Evolutionary conservation across 2,797 vertebrate species (phyloP), one percentile per base, ranked within the genome.

Genomic region (Morus bassanus): DNA sequence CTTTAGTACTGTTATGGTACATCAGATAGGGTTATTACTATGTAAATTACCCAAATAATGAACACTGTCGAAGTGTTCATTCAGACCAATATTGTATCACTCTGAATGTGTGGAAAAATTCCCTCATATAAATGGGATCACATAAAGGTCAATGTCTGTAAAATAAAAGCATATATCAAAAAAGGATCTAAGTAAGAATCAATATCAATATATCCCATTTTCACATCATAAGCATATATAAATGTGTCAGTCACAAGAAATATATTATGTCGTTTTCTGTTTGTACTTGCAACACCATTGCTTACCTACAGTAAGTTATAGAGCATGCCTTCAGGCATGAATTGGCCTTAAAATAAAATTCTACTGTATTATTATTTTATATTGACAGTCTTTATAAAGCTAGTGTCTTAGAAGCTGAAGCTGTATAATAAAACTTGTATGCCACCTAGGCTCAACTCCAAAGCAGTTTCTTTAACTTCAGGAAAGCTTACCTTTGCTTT

Each of bases 31-130:
- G 27, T 85, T 95, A 97, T 97, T 97, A 94, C 65, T 89, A 97
- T 97, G 97, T 97, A 97, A 97, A 98, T 98, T 96, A 97, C 61
- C 78, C 91, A 97, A 95, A 97, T 96, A 97, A 95, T 95, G 93
- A 98, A 97, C 86, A 89, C 51, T 4, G 11, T 75, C 70, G 65
- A 97, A 96, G 69, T 95, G 81, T 97, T 98, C 91, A 96, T 97
- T 97, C 96, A 97, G 88, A 91, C 92, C 86, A 93, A 86, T 96
- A 93, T 81, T 91, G 61, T 94, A 87, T 93, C 45, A 77, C 50
- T 81, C 35, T 41, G 64, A 94, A 89, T 15, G 19, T 94, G 72
- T 81, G 76, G 81, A 96, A 93, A 96, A 96, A 96, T 60, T 97
- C 84, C 78, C 31, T 96, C 63, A 63, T 65, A 61, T 93, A 97